These are phyloP conservation scores for Amphibalanus amphitrite DNA, from an alignment of 1,140 invertebrate species.

Conservation along the genomic window DNA sequence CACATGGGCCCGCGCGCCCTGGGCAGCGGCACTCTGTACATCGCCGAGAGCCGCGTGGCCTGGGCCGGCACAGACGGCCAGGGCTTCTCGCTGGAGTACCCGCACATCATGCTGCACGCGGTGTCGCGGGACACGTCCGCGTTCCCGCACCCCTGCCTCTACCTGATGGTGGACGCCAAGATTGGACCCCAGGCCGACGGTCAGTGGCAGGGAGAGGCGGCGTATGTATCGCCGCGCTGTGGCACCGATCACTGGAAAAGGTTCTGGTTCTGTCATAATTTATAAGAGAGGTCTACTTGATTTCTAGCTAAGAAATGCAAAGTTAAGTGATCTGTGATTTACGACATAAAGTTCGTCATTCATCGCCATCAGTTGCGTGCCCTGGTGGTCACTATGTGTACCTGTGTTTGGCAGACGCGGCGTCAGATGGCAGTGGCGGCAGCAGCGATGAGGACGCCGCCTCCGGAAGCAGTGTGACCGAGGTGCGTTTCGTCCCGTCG, in stretches of 20 bases:
- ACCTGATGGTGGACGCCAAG: conserved; percentile 46
- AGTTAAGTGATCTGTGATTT: too few relatives aligned
- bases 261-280: too few relatives aligned
- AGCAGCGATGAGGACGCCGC: conserved; percentile 25
- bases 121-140: conserved; percentile 44
- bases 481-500: conserved; percentile 48
- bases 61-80: conserved; percentile 37
- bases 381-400: not conserved
- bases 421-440: not conserved
- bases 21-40: conserved; percentile 41
- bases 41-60: conserved; percentile 44
- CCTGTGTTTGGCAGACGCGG: not conserved
- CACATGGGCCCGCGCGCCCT: conserved; percentile 33
- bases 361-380: too few relatives aligned
- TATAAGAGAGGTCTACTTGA: too few relatives aligned
- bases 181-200: conserved; percentile 23
- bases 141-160: conserved; percentile 47
- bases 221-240: too few relatives aligned
- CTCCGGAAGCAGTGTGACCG: conserved; percentile 35
- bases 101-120: conserved; percentile 52
- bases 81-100: conserved; percentile 53
- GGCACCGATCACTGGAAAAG: too few relatives aligned
- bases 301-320: too few relatives aligned
- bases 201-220: too few relatives aligned
- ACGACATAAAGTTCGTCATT: too few relatives aligned